Percentiles rank a stretch among this genome's conserved stretches.
phyloP scores from a whole-genome alignment of 2,113 vertebrate genomes.

The Dryoscopus gambensis region DNA sequence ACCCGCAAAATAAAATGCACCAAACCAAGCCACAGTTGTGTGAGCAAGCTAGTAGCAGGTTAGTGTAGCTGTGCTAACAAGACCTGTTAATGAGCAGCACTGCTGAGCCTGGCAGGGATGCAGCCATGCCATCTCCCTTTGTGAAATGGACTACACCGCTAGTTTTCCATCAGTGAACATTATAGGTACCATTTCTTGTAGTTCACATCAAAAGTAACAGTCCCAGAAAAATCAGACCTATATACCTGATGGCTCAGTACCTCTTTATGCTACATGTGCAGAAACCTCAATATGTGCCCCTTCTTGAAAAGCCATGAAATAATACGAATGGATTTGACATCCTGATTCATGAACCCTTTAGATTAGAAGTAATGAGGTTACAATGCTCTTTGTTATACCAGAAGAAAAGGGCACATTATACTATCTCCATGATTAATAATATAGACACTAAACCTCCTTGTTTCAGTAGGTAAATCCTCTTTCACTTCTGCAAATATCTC shows the following conservation, averaged over 20 bases:
- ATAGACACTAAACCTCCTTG: background rate
- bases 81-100: background rate
- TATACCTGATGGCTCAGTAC: background rate
- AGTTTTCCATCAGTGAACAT: background rate
- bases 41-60: background rate
- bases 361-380: background rate
- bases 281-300: background rate
- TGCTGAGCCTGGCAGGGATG: background rate
- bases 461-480: background rate
- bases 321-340: background rate
- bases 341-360: background rate
- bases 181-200: background rate
- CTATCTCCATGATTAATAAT: background rate
- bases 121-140: background rate
- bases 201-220: background rate
- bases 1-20: accelerated
- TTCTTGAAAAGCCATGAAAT: background rate
- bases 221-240: background rate
- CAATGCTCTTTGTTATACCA: background rate
- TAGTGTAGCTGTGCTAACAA: background rate
- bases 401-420: background rate
- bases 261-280: background rate
- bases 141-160: background rate
- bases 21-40: background rate
- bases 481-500: background rate